Evolutionary conservation across 2,797 vertebrate species (phyloP).

Genomic region (Stomatorhinus walkeri): DNA sequence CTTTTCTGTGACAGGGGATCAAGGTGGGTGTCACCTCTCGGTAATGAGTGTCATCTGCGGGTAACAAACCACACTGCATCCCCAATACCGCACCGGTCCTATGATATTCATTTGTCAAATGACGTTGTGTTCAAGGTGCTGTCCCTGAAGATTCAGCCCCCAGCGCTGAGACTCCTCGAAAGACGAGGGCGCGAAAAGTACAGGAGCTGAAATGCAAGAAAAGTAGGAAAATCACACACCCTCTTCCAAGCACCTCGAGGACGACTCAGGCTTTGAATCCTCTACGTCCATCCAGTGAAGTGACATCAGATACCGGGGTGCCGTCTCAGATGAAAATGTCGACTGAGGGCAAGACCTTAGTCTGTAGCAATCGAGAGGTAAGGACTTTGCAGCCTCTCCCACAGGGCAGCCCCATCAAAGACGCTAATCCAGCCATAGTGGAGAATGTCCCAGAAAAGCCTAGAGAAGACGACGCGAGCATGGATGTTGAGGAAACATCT

Average conservation of each 20-base stretch:
- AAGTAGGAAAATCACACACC: conserved; percentile 45
- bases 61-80: background rate
- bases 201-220: conserved; percentile 48
- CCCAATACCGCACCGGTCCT: background rate
- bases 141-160: conserved; percentile 32
- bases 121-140: conserved; percentile 38
- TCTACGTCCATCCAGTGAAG: background rate
- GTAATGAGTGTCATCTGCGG: background rate
- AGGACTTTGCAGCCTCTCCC: conserved; percentile 22
- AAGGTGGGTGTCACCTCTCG: conserved; percentile 34
- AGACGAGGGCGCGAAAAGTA: conserved; percentile 33
- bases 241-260: conserved; percentile 38
- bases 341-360: conserved; percentile 42
- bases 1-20: conserved; percentile 57
- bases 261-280: conserved; percentile 28
- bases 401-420: conserved; percentile 17
- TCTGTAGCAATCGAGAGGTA: conserved; percentile 30
- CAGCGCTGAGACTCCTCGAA: conserved; percentile 27
- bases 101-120: background rate
- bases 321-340: conserved; percentile 44
- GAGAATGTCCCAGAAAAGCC: conserved; percentile 27
- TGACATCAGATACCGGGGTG: background rate
- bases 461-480: conserved; percentile 33
- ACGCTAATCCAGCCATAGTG: background rate
- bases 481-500: conserved; percentile 52